Conservation (phyloP, 2,797 vertebrate species). For the Esox lucius region DNA sequence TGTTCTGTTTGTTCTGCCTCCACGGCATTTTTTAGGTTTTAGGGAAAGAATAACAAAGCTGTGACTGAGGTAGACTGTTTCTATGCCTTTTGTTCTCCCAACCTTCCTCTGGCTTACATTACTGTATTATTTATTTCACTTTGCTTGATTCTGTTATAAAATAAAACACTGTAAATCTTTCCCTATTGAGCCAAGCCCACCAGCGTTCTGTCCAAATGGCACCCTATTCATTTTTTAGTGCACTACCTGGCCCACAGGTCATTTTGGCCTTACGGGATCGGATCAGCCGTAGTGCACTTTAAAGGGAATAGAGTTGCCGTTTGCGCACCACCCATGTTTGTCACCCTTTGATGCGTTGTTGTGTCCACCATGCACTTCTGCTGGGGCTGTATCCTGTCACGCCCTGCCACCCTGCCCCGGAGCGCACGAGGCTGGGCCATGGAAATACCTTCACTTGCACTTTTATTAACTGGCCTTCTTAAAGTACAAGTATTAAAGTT, state of each 20-base stretch:
- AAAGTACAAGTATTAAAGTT: neutral
- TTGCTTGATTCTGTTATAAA: neutral
- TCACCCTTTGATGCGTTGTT: too few species aligned
- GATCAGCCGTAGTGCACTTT: too few species aligned
- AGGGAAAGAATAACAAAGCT: neutral
- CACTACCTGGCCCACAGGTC: too few species aligned
- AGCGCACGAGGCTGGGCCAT: neutral
- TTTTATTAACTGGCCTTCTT: neutral
- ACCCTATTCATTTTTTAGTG: too few species aligned
- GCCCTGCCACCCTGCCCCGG: neutral
- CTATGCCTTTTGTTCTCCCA: neutral
- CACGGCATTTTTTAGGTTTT: neutral
- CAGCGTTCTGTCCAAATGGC: too few species aligned
- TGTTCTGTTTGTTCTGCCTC: neutral
- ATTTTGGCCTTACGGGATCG: too few species aligned
- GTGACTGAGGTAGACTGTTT: neutral
- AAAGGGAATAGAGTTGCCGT: too few species aligned
- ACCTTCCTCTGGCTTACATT: neutral
- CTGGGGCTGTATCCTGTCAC: neutral
- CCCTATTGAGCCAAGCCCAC: neutral
- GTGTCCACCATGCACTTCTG: neutral
- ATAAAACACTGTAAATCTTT: neutral
- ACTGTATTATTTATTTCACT: neutral
- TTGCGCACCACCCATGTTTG: too few species aligned
- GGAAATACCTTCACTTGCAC: neutral